phyloP scores from a whole-genome alignment of 2,113 vertebrate species.

The Chrysochloris asiatica region DNA sequence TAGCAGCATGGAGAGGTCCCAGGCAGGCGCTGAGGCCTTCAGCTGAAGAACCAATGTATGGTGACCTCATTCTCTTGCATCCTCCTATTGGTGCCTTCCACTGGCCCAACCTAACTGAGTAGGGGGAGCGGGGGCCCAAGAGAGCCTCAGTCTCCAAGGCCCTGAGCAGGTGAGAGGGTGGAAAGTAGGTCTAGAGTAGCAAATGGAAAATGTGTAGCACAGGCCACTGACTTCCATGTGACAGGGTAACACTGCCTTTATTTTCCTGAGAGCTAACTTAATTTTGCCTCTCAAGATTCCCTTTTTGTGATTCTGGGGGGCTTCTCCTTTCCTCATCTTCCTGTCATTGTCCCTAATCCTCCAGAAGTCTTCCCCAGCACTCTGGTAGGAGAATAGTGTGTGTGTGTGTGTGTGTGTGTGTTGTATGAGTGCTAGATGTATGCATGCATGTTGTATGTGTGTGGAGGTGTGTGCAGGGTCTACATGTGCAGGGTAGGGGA shows the following conservation, averaged over 20 bases:
- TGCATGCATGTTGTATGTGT: no score
- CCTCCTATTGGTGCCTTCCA: neutral
- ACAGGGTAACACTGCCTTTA: neutral
- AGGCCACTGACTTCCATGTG: neutral
- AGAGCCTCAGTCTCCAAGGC: neutral
- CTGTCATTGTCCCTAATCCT: neutral
- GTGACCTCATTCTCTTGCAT: neutral
- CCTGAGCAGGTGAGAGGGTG: neutral
- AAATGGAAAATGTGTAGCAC: accelerated
- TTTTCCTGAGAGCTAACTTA: neutral
- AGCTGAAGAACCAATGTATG: neutral
- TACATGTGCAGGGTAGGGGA: neutral
- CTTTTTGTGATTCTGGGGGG: neutral
- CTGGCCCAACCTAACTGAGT: neutral
- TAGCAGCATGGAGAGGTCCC: no score
- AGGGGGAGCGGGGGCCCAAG: neutral
- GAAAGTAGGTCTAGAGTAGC: no score
- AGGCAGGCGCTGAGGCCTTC: neutral
- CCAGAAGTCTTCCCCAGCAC: neutral
- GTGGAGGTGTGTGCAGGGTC: accelerated
- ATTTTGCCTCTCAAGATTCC: neutral
- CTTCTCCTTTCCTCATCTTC: neutral
- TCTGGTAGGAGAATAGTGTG: no score
- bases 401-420: neutral
- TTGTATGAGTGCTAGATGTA: no score